Conservation (phyloP, 2,797 vertebrate species). For the Chelonia mydas region DNA sequence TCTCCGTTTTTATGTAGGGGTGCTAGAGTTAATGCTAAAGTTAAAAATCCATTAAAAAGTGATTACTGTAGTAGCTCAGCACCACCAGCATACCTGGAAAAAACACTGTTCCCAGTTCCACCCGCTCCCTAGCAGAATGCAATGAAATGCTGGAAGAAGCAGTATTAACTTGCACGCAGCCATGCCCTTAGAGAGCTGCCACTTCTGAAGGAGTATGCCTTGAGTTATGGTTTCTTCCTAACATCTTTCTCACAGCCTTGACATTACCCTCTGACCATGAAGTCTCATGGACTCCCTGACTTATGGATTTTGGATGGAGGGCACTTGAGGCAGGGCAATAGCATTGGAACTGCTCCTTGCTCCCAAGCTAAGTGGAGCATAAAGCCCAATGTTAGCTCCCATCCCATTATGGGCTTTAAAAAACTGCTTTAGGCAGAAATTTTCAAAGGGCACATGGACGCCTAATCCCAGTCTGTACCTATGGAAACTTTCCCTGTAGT, state of each 20-base stretch:
- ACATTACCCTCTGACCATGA: neutral
- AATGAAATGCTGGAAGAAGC: neutral
- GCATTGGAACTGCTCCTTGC: neutral
- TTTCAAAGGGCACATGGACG: too few relatives aligned
- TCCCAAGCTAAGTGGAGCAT: neutral
- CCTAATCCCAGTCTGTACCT: neutral
- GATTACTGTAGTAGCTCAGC: neutral
- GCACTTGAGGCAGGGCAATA: neutral
- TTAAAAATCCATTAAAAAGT: neutral
- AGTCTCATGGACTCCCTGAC: neutral
- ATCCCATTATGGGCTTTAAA: neutral
- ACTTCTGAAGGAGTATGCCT: neutral
- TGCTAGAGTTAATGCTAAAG: neutral
- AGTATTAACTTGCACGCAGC: neutral
- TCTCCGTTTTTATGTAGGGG: neutral
- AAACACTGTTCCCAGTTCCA: neutral
- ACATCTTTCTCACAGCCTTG: neutral
- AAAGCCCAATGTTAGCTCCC: neutral
- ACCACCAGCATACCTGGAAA: neutral
- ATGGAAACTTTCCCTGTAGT: neutral
- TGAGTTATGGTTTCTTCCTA: neutral
- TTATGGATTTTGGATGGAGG: neutral
- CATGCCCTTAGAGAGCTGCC: neutral
- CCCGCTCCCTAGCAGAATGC: neutral
- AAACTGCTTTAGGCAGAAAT: neutral